A percentile compares a stretch with the other conserved stretches of the same genome.
Conservation (phyloP, 92 coral and sea anemone species). For the Pocillopora meandrina region DNA sequence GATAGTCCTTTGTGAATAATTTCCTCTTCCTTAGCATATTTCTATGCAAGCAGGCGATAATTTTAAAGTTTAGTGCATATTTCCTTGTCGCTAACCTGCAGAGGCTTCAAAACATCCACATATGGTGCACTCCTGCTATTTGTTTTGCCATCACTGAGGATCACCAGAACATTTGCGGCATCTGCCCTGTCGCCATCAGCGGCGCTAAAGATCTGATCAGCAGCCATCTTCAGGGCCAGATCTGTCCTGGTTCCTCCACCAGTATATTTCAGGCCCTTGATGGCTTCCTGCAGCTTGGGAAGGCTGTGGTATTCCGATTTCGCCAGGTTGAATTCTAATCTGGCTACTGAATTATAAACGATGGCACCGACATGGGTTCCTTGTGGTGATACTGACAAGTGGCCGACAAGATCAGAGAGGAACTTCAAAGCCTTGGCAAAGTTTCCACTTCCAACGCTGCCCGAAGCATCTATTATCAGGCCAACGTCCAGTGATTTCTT, state of each 20-base stretch:
- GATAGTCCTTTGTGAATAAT: too few species aligned
- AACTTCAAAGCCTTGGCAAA: constrained; percentile 56
- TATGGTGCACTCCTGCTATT: constrained; percentile 9
- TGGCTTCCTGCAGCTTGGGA: constrained; percentile 34
- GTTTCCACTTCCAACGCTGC: constrained; percentile 59
- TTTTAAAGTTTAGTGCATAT: not conserved
- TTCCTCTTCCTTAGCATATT: too few species aligned
- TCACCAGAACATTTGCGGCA: constrained; percentile 31
- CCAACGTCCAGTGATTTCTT: constrained; percentile 73
- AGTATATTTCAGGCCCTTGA: constrained; percentile 21
- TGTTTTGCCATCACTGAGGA: constrained; percentile 40
- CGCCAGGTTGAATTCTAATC: constrained; percentile 61
- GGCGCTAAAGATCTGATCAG: constrained; percentile 32
- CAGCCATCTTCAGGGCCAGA: constrained; percentile 46
- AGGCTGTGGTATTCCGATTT: constrained; percentile 59
- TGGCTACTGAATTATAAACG: constrained; percentile 45
- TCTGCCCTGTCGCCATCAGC: constrained; percentile 46
- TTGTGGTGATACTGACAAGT: constrained; percentile 64
- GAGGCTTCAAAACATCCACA: constrained; percentile 30
- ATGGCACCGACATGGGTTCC: constrained; percentile 82
- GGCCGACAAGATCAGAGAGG: constrained; percentile 63
- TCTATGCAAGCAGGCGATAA: not conserved
- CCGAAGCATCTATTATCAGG: constrained; percentile 68
- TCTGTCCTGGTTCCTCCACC: constrained; percentile 47
- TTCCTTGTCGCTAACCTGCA: constrained; percentile 31